A percentile compares a stretch with the other conserved stretches of the same genome.
phyloP scores from a whole-genome alignment of 2,888 invertebrate species.

The Cynaeus angustus region DNA sequence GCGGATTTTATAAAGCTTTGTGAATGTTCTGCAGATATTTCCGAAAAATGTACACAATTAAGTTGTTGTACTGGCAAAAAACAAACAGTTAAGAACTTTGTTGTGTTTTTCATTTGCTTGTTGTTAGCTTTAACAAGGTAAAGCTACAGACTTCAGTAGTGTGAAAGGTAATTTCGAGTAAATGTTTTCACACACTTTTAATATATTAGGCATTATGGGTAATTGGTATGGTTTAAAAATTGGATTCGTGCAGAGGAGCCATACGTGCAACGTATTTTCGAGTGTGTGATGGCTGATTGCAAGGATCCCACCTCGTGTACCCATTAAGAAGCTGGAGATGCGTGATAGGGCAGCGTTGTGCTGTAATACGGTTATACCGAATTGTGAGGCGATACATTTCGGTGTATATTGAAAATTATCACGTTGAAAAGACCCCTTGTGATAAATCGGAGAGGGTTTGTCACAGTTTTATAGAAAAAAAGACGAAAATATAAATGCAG shows the following conservation, averaged over 20 bases:
- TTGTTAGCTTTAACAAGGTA: no score
- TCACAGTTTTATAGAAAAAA: no score
- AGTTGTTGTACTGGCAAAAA: not conserved
- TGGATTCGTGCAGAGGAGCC: slow-evolving; percentile 47
- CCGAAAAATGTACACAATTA: slow-evolving; percentile 19
- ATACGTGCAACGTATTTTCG: slow-evolving; percentile 44
- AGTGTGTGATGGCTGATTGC: slow-evolving; percentile 49
- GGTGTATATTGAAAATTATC: slow-evolving; percentile 32
- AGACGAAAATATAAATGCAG: no score
- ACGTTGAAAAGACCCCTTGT: slow-evolving; percentile 13
- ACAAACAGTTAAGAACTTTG: not conserved
- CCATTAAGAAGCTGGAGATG: slow-evolving; percentile 49
- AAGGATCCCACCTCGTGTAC: slow-evolving; percentile 38
- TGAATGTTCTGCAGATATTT: slow-evolving; percentile 22
- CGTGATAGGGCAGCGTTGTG: slow-evolving; percentile 49
- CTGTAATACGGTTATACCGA: slow-evolving; percentile 25
- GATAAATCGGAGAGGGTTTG: slow-evolving; percentile 1
- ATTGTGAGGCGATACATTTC: slow-evolving; percentile 28
- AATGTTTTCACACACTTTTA: no score
- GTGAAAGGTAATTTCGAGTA: no score
- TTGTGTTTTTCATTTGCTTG: no score
- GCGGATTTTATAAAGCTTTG: slow-evolving; percentile 38
- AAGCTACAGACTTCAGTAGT: no score
- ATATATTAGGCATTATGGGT: slow-evolving; percentile 3
- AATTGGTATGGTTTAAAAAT: slow-evolving; percentile 27